phyloP scores from a whole-genome alignment of 2,797 vertebrate species.

The Gila robusta region DNA sequence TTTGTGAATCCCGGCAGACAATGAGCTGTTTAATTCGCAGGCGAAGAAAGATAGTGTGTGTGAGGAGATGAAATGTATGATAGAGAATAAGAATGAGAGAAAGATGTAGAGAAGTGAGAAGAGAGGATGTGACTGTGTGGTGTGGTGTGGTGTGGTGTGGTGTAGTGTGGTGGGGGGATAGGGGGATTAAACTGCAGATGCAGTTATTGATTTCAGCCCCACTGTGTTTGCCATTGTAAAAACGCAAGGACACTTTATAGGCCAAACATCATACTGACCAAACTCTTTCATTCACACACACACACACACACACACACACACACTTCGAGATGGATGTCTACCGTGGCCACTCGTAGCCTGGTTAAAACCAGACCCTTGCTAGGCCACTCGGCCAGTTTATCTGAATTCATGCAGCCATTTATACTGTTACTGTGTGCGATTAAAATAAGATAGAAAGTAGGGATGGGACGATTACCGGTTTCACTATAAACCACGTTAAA shows the following conservation, averaged over 20 bases:
- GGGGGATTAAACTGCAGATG: conserved; percentile 19
- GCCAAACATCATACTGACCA: conserved; percentile 13
- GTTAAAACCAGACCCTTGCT: too few species aligned
- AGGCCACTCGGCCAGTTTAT: conserved; percentile 37
- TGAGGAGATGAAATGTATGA: conserved; percentile 26
- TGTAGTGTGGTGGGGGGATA: background rate
- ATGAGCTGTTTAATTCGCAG: conserved; percentile 32
- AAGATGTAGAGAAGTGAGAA: background rate
- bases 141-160: background rate
- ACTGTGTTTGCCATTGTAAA: conserved; percentile 31
- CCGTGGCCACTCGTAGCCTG: too few species aligned
- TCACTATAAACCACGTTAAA: too few species aligned
- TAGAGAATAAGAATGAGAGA: conserved; percentile 9
- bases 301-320: background rate
- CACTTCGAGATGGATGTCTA: too few species aligned
- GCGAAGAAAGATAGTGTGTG: conserved; percentile 9
- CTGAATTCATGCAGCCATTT: too few species aligned
- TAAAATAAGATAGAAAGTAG: background rate
- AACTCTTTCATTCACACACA: background rate
- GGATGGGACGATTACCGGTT: too few species aligned
- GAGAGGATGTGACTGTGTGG: background rate
- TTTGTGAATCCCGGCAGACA: conserved; percentile 3
- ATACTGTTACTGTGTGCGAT: background rate
- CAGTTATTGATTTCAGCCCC: conserved; percentile 32
- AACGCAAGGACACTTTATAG: conserved; percentile 21